These are phyloP conservation scores for Heterodera filipjevi DNA, from an alignment of 2,888 invertebrate species.

Conservation along the genomic window DNA sequence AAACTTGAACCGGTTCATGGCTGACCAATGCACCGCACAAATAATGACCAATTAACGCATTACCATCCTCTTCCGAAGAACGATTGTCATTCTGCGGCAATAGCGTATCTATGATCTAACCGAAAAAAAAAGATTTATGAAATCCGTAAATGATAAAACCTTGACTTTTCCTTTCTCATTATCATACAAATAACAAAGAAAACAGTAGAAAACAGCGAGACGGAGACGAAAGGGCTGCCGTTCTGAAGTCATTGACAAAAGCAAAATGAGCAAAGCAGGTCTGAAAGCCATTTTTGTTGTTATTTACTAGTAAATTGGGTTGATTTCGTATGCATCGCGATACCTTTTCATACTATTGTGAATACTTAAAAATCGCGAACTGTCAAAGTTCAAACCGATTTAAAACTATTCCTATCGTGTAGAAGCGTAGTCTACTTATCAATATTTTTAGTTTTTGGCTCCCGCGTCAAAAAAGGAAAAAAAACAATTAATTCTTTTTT, in stretches of 20 bases:
- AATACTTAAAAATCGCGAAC: too few species aligned
- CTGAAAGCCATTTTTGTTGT: conserved; percentile 67
- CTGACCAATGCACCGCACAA: conserved; percentile 72
- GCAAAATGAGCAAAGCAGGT: conserved; percentile 87
- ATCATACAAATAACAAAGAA: conserved; percentile 90
- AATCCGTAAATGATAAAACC: conserved; percentile 32
- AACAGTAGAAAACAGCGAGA: conserved; percentile 93
- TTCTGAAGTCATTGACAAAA: conserved; percentile 98
- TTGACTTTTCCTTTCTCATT: conserved; percentile 77
- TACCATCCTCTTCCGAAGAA: conserved; percentile 23
- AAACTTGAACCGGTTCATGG: conserved; percentile 51
- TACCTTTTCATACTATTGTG: too few species aligned
- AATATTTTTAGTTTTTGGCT: neutral
- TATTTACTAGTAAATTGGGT: too few species aligned
- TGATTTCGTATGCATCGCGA: too few species aligned
- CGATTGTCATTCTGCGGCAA: conserved; percentile 73
- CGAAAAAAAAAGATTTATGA: conserved; percentile 14
- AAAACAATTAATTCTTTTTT: too few species aligned
- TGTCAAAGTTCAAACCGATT: too few species aligned
- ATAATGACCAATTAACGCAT: conserved; percentile 76
- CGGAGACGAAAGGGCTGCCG: conserved; percentile 88
- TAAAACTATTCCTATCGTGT: too few species aligned
- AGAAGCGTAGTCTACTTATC: too few species aligned
- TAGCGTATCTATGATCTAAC: conserved; percentile 82
- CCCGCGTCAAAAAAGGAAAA: too few species aligned